Evolutionary conservation across 2,888 invertebrate species (phyloP), one percentile per base, ranked within the genome.

Genomic region (Gymnocheta viridis): DNA sequence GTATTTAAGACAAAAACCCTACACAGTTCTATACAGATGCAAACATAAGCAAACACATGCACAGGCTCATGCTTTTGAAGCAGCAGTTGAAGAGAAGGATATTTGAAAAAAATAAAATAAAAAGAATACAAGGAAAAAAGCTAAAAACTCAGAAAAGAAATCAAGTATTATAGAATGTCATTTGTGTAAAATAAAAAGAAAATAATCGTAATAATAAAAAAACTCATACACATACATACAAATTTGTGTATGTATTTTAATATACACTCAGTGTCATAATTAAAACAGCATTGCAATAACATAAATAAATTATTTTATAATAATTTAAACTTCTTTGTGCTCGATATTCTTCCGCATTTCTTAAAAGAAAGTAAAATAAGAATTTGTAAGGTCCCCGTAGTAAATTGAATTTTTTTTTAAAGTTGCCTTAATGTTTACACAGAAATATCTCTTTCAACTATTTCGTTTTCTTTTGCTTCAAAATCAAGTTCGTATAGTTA

Each of bases 141-240:
- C 29, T 29, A 49, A 22, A 78, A 62, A 47, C 51, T 69, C 29
- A 44, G 10, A 56, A 66, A 54, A 72, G 58, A 77, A 82, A 82
- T 77, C 77, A 77, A 77, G 66, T 72, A 72, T 70, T 77, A 66
- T 0, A 72, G 58, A 77, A 82, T 82, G 77, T 66, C 77, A 58
- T 72, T 72, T 72, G 49, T 77, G 49, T 22, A 72, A 58, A 82
- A 66, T 38, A 67, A 24, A 69, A 58, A 73, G 5, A 22, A 44
- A 41, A 19, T 5, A 19, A 35, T 41, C n/a, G n/a, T n/a, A 64
- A 44, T 22, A 51, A 70, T 10, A 64, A 66, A 66, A 54, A 32
- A 12, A 1, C 2, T 38, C 12, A 62, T 12, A 51, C 5, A 38
- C n/a, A 49, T 4, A 14, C 12, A 41, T n/a, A 27, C 19, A 41